Evolutionary conservation across 2,797 vertebrate species (phyloP), one percentile per base, ranked within the genome.

Genomic region (Sebastes baramenuke): DNA sequence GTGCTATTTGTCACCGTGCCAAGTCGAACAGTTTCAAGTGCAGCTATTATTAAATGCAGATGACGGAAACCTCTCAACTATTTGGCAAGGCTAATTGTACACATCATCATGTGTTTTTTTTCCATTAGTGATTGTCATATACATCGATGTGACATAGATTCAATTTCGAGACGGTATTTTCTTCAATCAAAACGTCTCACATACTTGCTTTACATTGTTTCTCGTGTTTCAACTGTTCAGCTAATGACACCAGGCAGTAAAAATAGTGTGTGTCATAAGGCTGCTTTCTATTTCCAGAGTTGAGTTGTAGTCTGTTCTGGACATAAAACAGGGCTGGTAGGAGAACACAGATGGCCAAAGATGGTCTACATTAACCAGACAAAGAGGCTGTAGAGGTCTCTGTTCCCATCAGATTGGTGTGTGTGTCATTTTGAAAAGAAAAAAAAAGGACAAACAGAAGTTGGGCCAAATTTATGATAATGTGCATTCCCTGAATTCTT

Each of bases 31-130:
- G 81, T 86, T 89, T 81, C 56, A 88, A 86, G 82, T 86, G 76
- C 64, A 79, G 84, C 79, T 89, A 79, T 88, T 89, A 92, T 92
- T 88, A 90, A 91, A 83, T 36, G 18, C 91, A 87, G 81, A 88
- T 90, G 89, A 90, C 64, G 52, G 67, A 86, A 77, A 64, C 14
- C 30, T 84, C 42, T 62, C 25, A 83, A 67, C 34, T 82, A 64
- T 86, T 83, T 87, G 77, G 62, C 68, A 77, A 66, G 58, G 22
- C 72, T 69, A 73, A 77, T 71, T 76, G 49, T 58, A 75, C 78
- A 86, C 54, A 54, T 76, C 52, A 49, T 72, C 42, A 18, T 62
- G 16, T 25, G 62, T 38, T 59, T 29, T 70, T 54, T 22, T 27
- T 58, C 10, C 2, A 9, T 72, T 72, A 32, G 16, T 18, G 52